These are phyloP conservation scores for Apis florea DNA, from an alignment of 1,140 invertebrate species.

Conservation along the genomic window DNA sequence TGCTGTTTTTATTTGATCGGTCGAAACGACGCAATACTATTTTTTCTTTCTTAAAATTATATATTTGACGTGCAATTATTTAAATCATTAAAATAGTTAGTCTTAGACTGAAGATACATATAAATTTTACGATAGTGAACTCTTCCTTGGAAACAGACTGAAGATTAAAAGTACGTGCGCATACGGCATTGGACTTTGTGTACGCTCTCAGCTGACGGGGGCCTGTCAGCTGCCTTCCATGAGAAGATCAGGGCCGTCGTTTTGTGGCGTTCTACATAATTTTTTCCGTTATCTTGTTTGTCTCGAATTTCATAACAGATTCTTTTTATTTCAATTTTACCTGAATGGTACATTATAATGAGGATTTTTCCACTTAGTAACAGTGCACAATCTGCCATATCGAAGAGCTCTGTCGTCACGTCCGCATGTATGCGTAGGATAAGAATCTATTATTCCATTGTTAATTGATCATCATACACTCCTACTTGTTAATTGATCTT, in stretches of 20 bases:
- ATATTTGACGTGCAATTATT: background rate
- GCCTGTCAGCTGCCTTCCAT: slow-evolving; percentile 69
- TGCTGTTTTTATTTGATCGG: slow-evolving; percentile 17
- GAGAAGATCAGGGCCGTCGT: slow-evolving; percentile 52
- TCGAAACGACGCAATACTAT: slow-evolving; percentile 62
- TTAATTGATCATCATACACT: slow-evolving; percentile 38
- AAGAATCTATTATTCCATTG: slow-evolving; percentile 37
- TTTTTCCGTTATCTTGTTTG: background rate
- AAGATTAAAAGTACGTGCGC: slow-evolving; percentile 32
- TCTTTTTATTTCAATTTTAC: background rate
- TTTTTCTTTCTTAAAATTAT: background rate
- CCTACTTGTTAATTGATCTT: background rate
- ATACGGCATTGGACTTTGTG: slow-evolving; percentile 67
- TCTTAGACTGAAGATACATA: background rate
- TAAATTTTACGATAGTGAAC: slow-evolving; percentile 3
- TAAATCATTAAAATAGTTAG: background rate
- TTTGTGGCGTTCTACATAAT: slow-evolving; percentile 28
- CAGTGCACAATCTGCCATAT: slow-evolving; percentile 47
- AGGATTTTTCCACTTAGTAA: slow-evolving; percentile 28
- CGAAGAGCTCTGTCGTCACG: slow-evolving; percentile 49
- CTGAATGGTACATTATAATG: background rate
- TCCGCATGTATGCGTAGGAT: slow-evolving; percentile 32
- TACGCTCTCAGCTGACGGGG: slow-evolving; percentile 77
- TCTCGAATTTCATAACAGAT: background rate
- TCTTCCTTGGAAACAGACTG: slow-evolving; percentile 14